Evolutionary conservation across 2,797 vertebrate genomes (phyloP).

Genomic region (Vespertilio murinus): DNA sequence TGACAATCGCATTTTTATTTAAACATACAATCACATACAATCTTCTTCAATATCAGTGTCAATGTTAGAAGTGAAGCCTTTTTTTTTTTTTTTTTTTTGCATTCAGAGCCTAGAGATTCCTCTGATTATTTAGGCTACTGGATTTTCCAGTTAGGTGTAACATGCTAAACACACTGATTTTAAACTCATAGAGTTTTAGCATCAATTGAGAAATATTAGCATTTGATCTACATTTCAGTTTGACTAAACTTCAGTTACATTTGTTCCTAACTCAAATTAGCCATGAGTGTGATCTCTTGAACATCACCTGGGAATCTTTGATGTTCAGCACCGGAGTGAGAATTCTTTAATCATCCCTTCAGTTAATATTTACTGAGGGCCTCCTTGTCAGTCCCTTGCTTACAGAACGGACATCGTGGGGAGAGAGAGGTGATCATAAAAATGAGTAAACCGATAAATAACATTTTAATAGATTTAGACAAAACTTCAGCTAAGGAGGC

Average conservation of each 20-base stretch:
- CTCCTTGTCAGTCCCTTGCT: background rate
- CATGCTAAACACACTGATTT: background rate
- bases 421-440: background rate
- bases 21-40: background rate
- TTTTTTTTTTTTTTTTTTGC: background rate
- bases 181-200: background rate
- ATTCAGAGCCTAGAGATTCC: background rate
- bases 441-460: background rate
- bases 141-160: background rate
- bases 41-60: background rate
- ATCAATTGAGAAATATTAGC: background rate
- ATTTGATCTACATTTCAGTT: background rate
- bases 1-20: background rate
- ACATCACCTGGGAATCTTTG: background rate
- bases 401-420: background rate
- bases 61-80: background rate
- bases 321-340: background rate
- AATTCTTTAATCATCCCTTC: conserved; percentile 11
- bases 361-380: conserved; percentile 21
- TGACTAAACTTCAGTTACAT: conserved; percentile 6
- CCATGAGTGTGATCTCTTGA: conserved; percentile 12
- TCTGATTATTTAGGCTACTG: background rate
- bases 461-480: background rate
- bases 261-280: conserved; percentile 32
- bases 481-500: background rate